phyloP scores from a whole-genome alignment of 2,888 invertebrate genomes.

The Stramonita haemastoma region DNA sequence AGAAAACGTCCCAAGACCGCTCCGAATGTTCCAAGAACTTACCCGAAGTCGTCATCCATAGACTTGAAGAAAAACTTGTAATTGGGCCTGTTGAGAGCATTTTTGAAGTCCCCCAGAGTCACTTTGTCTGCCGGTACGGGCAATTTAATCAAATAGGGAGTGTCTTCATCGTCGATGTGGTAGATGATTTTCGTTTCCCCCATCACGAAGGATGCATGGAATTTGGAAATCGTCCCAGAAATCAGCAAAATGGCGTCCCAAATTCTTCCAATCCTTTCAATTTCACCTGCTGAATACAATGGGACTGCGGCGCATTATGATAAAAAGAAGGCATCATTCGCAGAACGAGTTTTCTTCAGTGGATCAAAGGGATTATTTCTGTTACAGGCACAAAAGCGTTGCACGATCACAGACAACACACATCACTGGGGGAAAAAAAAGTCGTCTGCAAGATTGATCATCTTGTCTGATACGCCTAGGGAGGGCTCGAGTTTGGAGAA shows the following conservation, averaged over 20 bases:
- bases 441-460: background rate
- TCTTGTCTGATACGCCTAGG: slow-evolving; percentile 12
- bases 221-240: slow-evolving; percentile 37
- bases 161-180: slow-evolving; percentile 99
- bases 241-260: slow-evolving; percentile 73
- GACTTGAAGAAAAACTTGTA: slow-evolving; percentile 99
- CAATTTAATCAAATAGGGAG: slow-evolving; percentile 98
- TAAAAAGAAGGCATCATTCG: background rate
- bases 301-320: background rate
- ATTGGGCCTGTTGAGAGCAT: slow-evolving; percentile 93
- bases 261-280: slow-evolving; percentile 33
- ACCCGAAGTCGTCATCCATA: slow-evolving; percentile 99
- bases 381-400: too few species aligned
- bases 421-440: background rate
- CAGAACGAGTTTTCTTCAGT: background rate
- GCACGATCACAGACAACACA: background rate
- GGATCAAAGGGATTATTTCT: background rate
- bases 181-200: slow-evolving; percentile 99
- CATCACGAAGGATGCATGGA: slow-evolving; percentile 64
- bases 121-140: slow-evolving; percentile 97
- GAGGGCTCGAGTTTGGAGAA: background rate
- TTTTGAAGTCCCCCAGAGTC: slow-evolving; percentile 97
- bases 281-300: slow-evolving; percentile 9
- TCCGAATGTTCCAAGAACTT: slow-evolving; percentile 73
- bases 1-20: background rate